These are phyloP conservation scores for Rhopalosiphum nymphaeae DNA, from an alignment of 2,888 invertebrate species.

Conservation along the genomic window DNA sequence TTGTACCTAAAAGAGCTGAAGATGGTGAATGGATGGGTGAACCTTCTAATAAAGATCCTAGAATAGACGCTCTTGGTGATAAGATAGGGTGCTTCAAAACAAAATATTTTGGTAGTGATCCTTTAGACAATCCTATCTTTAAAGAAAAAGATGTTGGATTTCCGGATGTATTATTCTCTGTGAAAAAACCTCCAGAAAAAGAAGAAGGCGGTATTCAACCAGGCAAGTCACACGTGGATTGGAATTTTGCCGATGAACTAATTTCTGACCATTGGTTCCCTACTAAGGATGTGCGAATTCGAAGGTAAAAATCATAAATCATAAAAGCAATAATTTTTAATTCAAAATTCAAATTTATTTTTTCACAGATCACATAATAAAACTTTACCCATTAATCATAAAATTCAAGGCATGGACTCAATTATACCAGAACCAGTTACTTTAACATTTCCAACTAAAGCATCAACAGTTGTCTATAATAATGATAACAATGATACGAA, in stretches of 20 bases:
- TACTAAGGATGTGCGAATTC: constrained; percentile 50
- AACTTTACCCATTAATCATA: constrained; percentile 40
- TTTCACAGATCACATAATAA: constrained; percentile 54
- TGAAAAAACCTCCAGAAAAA: constrained; percentile 59
- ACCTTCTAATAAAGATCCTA: constrained; percentile 69
- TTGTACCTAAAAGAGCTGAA: constrained; percentile 69
- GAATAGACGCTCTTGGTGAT: constrained; percentile 78
- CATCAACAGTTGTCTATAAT: neutral
- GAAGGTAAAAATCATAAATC: constrained; percentile 48
- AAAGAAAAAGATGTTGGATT: constrained; percentile 70
- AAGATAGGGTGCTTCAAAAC: constrained; percentile 82
- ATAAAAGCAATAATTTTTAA: neutral
- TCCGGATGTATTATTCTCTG: constrained; percentile 66
- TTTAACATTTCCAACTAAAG: constrained; percentile 44
- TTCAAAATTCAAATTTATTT: constrained; percentile 4
- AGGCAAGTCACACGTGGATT: constrained; percentile 22
- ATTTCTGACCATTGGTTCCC: constrained; percentile 37
- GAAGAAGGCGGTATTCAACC: constrained; percentile 66
- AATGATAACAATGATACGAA: constrained; percentile 42
- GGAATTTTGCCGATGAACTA: constrained; percentile 45
- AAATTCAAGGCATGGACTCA: constrained; percentile 32
- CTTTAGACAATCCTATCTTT: constrained; percentile 82
- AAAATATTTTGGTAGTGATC: constrained; percentile 82
- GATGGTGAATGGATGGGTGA: constrained; percentile 69
- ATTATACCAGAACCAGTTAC: constrained; percentile 47